Conservation (phyloP, 1,140 invertebrate genomes). For the Alviniconcha marisindica region DNA sequence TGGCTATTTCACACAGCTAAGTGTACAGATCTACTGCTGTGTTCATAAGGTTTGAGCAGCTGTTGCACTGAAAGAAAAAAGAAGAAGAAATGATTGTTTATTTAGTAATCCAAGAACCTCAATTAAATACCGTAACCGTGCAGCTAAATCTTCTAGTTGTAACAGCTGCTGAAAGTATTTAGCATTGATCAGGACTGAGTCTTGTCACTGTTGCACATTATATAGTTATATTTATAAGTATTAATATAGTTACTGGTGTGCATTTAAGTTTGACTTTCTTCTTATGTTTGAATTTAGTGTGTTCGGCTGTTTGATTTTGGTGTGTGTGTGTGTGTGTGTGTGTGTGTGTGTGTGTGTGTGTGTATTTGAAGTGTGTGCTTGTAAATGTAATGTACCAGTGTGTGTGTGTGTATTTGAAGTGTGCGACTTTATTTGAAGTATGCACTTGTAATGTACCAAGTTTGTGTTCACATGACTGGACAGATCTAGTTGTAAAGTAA, state of each 20-base stretch:
- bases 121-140: too few relatives aligned
- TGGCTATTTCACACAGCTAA: too few relatives aligned
- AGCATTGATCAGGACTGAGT: too few relatives aligned
- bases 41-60: too few relatives aligned
- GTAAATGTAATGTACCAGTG: not conserved
- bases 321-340: slow-evolving; percentile 9
- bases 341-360: not conserved
- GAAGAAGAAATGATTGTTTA: too few relatives aligned
- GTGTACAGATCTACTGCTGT: too few relatives aligned
- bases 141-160: too few relatives aligned
- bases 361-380: not conserved
- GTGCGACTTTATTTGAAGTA: not conserved
- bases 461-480: not conserved
- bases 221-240: not conserved
- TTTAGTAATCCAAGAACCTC: too few relatives aligned
- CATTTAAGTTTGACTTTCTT: not conserved
- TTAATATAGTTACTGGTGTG: not conserved
- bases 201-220: not conserved
- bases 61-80: too few relatives aligned
- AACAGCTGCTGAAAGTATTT: too few relatives aligned
- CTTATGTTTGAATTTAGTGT: not conserved
- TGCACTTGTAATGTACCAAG: not conserved
- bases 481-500: not conserved
- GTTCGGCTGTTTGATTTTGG: not conserved
- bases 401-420: slow-evolving; percentile 1